Evolutionary conservation across 2,888 invertebrate genomes (phyloP).

Genomic region (Doris montereyensis): DNA sequence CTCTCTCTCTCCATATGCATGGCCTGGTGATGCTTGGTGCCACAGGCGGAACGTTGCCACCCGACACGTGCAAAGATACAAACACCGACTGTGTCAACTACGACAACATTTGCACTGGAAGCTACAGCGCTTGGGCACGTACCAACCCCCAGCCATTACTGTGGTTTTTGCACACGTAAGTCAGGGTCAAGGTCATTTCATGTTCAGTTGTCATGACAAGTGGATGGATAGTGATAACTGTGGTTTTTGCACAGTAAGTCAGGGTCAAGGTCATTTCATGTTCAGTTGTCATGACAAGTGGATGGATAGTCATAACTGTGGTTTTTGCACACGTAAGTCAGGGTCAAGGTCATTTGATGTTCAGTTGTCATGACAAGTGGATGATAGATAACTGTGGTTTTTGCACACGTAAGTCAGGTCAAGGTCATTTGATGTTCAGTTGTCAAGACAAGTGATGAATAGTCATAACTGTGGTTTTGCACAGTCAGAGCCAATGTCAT

Average conservation of each 20-base stretch:
- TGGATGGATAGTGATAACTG: conserved; percentile 51
- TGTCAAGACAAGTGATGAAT: no score
- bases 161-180: conserved; percentile 56
- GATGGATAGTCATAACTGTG: conserved; percentile 52
- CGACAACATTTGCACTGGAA: conserved; percentile 50
- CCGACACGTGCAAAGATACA: conserved; percentile 53
- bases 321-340: conserved; percentile 53
- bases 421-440: not conserved
- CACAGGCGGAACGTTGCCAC: conserved; percentile 47
- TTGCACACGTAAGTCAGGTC: conserved; percentile 50
- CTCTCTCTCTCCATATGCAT: no score
- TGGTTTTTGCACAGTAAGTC: conserved; percentile 54
- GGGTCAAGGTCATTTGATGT: not conserved
- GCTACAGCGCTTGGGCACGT: conserved; percentile 53
- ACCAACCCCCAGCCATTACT: conserved; percentile 55
- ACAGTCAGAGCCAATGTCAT: conserved; percentile 37
- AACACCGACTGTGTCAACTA: conserved; percentile 53
- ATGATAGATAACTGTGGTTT: conserved; percentile 51
- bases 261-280: not conserved
- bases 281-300: no score
- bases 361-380: no score
- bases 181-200: conserved; percentile 2
- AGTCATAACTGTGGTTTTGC: conserved; percentile 53
- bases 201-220: not conserved
- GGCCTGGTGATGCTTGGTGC: no score